Percentiles rank a stretch among this genome's conserved stretches.
phyloP scores from a whole-genome alignment of 2,888 invertebrate genomes.

The Venustoraphidia nigricollis region DNA sequence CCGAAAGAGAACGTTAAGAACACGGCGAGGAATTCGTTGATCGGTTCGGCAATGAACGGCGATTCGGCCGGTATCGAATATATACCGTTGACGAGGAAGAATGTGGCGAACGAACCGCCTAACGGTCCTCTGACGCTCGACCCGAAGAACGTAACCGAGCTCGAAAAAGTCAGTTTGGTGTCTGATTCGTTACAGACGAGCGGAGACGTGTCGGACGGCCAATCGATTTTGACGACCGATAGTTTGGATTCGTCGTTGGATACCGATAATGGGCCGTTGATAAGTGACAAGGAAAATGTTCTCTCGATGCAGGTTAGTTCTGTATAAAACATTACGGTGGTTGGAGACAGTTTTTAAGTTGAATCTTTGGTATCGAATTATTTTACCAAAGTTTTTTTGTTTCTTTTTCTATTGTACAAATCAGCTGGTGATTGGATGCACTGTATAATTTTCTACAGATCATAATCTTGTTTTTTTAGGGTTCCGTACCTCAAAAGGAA shows the following conservation, averaged over 20 bases:
- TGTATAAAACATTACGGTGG: neutral
- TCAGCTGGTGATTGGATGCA: too few relatives aligned
- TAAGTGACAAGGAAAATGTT: neutral
- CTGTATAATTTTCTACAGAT: too few relatives aligned
- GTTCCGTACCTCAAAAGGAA: too few relatives aligned
- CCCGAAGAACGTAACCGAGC: constrained; percentile 3
- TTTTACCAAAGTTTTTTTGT: too few relatives aligned
- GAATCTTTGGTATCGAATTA: too few relatives aligned
- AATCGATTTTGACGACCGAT: neutral
- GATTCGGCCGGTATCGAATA: constrained; percentile 21
- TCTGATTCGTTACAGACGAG: constrained; percentile 26
- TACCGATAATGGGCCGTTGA: neutral
- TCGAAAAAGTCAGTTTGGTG: constrained; percentile 25
- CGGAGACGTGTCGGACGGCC: constrained; percentile 18
- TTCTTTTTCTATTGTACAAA: too few relatives aligned
- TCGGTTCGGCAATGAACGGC: constrained; percentile 25
- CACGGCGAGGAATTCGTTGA: constrained; percentile 29
- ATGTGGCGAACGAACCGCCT: constrained; percentile 27
- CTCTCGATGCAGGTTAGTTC: constrained; percentile 3
- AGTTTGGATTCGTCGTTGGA: neutral
- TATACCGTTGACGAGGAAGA: constrained; percentile 27
- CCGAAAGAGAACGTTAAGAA: constrained; percentile 32
- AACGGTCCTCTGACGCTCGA: constrained; percentile 25
- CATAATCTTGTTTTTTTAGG: too few relatives aligned
- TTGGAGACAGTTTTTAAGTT: too few relatives aligned